Evolutionary conservation across 2,797 vertebrate genomes (phyloP).

Genomic region (Phataginus tetradactyla): DNA sequence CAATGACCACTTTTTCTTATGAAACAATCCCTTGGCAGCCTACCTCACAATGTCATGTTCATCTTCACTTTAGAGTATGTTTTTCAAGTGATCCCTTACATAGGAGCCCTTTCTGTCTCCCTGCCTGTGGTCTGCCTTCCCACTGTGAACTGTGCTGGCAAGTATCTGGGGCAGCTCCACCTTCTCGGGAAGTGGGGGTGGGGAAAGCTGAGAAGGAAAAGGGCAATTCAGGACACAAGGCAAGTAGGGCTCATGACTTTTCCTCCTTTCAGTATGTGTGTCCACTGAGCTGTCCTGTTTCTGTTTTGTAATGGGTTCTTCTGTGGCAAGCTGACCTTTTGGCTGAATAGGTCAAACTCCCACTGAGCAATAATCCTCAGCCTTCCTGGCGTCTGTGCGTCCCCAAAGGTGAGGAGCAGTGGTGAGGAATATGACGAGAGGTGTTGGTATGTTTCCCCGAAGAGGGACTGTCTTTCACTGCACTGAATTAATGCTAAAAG

Average conservation of each 20-base stretch:
- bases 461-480: constrained; percentile 44
- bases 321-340: constrained; percentile 82
- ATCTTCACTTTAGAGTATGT: neutral
- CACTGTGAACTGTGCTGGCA: neutral
- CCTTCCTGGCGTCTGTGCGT: constrained; percentile 6
- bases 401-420: constrained; percentile 51
- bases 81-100: neutral
- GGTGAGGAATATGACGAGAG: constrained; percentile 42
- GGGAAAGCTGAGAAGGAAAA: constrained; percentile 39
- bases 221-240: constrained; percentile 55
- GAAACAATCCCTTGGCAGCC: neutral
- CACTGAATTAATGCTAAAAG: constrained; percentile 53
- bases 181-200: neutral
- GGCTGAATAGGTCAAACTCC: constrained; percentile 81
- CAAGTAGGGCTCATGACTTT: constrained; percentile 47
- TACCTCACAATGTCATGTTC: neutral
- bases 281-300: constrained; percentile 79
- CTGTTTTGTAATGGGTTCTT: constrained; percentile 75
- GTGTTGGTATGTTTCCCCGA: constrained; percentile 22
- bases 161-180: neutral
- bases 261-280: constrained; percentile 63
- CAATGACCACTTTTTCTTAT: neutral
- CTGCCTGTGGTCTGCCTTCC: neutral
- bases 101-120: neutral
- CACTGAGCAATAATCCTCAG: constrained; percentile 66